These are phyloP conservation scores for Poliocrania exsul DNA, from an alignment of 2,797 vertebrate genomes.

Conservation along the genomic window DNA sequence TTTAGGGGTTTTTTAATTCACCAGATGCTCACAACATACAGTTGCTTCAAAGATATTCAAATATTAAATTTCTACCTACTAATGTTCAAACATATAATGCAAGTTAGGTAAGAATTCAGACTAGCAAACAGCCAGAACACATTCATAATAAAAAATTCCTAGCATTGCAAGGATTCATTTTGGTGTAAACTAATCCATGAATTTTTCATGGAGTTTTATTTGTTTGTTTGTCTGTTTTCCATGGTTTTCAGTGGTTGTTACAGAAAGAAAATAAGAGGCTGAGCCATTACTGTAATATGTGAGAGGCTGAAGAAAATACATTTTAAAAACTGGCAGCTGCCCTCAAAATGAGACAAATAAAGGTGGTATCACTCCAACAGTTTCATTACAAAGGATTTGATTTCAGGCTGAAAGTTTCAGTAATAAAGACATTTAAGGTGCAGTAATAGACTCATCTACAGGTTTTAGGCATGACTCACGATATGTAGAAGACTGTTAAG, in stretches of 20 bases:
- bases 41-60: neutral
- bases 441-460: neutral
- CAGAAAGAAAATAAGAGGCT: neutral
- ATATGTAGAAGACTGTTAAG: neutral
- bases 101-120: neutral
- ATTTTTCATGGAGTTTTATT: neutral
- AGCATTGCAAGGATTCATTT: neutral
- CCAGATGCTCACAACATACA: neutral
- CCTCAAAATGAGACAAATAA: neutral
- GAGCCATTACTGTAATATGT: neutral
- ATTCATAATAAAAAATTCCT: neutral
- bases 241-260: neutral
- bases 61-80: neutral
- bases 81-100: neutral
- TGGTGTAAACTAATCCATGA: neutral
- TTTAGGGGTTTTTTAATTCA: rapidly evolving
- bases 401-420: neutral
- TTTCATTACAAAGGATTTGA: neutral
- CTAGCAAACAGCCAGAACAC: neutral
- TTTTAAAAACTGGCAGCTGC: neutral
- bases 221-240: neutral
- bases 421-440: neutral
- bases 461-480: neutral
- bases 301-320: neutral
- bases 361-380: neutral